Percentiles rank a stretch among this genome's conserved stretches.
Evolutionary conservation across 2,888 invertebrate genomes (phyloP).

Genomic region (Catocala sponsa): DNA sequence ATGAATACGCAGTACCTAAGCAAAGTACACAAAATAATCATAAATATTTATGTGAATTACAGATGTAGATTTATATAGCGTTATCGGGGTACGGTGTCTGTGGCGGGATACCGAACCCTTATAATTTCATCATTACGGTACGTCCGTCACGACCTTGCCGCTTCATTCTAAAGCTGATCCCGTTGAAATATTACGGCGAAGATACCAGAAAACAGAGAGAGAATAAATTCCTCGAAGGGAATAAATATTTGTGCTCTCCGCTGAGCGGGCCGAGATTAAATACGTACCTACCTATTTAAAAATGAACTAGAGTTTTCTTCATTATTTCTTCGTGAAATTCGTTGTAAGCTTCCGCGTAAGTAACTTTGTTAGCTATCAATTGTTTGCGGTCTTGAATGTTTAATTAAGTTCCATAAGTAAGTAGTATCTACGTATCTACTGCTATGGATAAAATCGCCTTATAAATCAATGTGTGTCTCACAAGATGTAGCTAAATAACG

Average conservation of each 20-base stretch:
- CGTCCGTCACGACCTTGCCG: conserved; percentile 5
- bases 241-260: conserved; percentile 5
- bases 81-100: conserved; percentile 2
- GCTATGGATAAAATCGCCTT: too few relatives aligned
- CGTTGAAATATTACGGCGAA: background rate
- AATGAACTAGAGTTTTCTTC: conserved; percentile 1
- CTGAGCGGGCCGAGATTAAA: conserved; percentile 2
- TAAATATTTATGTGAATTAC: conserved; percentile 6
- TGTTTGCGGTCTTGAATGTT: background rate
- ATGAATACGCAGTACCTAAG: background rate
- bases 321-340: background rate
- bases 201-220: conserved; percentile 4
- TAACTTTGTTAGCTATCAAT: background rate
- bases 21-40: background rate
- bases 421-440: too few relatives aligned
- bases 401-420: background rate
- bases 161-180: conserved; percentile 1
- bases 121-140: conserved; percentile 9
- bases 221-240: conserved; percentile 4
- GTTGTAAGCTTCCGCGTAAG: background rate
- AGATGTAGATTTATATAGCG: conserved; percentile 6
- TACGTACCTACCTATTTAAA: conserved; percentile 8
- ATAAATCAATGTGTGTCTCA: too few relatives aligned
- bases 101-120: conserved; percentile 2
- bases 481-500: too few relatives aligned